Evolutionary conservation across 1,140 invertebrate genomes (phyloP), one percentile per base, ranked within the genome.

Genomic region (Eriosoma lanigerum): DNA sequence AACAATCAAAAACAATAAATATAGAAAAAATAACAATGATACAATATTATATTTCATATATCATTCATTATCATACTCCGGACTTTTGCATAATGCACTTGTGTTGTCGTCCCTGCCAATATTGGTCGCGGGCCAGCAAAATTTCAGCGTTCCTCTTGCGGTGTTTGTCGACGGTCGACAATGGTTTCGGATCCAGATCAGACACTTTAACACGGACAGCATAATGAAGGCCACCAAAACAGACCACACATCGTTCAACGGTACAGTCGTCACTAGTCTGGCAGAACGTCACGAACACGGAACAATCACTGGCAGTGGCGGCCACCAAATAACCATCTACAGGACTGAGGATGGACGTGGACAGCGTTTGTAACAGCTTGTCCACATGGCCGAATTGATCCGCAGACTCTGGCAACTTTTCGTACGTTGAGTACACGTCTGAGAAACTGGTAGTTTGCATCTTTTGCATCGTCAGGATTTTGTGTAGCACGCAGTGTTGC

Each of bases 151-250:
- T 29, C 3, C 75, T 29, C 0, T 62, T 62, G 10, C 56, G 21
- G 38, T 78, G 75, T 62, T 78, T 78, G 1, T 78, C 15, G 15
- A 78, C 15, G 56, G 52, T 60, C 0, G 75, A 78, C 24, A 62
- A 29, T 3, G 75, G 75, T 46, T 78, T 78, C 17, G 75, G 75
- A 32, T 78, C 75, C 17, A 78, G 15, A 21, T 78, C 75, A 19
- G 68, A 72, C 46, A 72, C 68, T 19, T 52, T 72, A 24, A 72
- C 24, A 17, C 4, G 1, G 26, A 62, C 26, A 15, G 10, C 17
- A 24, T 32, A 72, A 9, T 24, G 17, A 29, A 3, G 0, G 21
- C 10, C 10, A 10, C 46, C 46, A 15, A 48, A 48, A 3, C 10
- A 10, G 10, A 48, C 10, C 4, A 48, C 10, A 4, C 46, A 1